Evolutionary conservation across 2,113 vertebrate species (phyloP).

Genomic region (Mobula hypostoma): DNA sequence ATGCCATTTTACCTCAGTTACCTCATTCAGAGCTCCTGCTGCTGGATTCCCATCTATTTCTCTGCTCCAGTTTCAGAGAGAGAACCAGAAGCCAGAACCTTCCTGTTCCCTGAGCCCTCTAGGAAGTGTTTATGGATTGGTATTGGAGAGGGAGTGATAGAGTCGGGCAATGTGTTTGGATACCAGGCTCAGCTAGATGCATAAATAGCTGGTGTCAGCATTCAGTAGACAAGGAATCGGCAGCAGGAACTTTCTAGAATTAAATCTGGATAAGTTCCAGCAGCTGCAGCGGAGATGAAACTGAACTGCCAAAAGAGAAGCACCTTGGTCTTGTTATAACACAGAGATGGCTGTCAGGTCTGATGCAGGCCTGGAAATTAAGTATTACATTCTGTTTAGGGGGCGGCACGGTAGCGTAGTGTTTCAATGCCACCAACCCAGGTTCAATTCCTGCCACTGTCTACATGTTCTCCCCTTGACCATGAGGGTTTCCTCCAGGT

Average conservation of each 20-base stretch:
- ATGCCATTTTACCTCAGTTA: not conserved
- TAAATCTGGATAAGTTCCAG: not conserved
- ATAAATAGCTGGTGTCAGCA: not conserved
- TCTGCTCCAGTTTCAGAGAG: not conserved
- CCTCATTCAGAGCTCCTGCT: not conserved
- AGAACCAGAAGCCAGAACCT: not conserved
- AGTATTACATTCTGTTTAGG: not conserved
- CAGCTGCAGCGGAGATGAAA: not conserved
- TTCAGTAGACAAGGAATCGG: too few species aligned
- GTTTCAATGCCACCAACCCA: too few species aligned
- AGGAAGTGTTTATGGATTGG: not conserved
- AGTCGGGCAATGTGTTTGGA: not conserved
- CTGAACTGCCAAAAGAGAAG: not conserved
- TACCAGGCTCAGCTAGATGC: not conserved
- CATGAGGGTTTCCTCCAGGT: too few species aligned
- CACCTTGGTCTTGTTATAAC: not conserved
- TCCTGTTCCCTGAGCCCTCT: not conserved
- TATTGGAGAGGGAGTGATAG: not conserved
- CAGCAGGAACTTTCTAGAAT: not conserved
- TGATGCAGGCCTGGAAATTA: not conserved
- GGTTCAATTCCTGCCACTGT: too few species aligned
- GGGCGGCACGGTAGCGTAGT: too few species aligned
- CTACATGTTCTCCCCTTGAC: too few species aligned
- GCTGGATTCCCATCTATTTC: not conserved
- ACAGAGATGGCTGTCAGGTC: not conserved